A percentile compares a stretch with the other conserved stretches of the same genome.
Conservation (phyloP, 2,113 vertebrate species). For the Suncus etruscus region DNA sequence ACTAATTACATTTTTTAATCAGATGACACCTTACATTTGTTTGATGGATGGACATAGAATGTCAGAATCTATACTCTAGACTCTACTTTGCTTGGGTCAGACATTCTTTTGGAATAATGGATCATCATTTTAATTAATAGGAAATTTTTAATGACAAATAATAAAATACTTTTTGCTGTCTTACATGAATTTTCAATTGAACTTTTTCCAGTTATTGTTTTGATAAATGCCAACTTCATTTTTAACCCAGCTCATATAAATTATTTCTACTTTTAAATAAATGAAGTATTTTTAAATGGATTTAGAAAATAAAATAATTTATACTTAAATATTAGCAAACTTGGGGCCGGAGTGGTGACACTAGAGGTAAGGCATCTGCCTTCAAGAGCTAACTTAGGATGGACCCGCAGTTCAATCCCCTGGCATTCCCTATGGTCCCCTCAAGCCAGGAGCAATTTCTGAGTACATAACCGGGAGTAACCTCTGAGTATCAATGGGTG, state of each 20-base stretch:
- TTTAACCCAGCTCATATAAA: constrained; percentile 50
- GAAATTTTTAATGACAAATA: constrained; percentile 28
- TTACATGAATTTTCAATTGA: constrained; percentile 48
- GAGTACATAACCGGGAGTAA: no score
- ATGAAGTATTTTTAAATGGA: constrained; percentile 40
- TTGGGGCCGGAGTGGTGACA: no score
- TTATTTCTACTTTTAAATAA: constrained; percentile 59
- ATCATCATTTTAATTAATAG: constrained; percentile 29
- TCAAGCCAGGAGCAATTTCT: no score
- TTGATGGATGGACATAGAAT: constrained; percentile 34
- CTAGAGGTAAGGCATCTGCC: no score
- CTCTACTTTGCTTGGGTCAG: background rate
- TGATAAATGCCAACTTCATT: constrained; percentile 46
- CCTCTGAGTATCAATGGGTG: no score
- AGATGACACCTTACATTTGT: background rate
- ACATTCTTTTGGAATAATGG: constrained; percentile 80
- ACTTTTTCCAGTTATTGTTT: constrained; percentile 29
- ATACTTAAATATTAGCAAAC: constrained; percentile 57
- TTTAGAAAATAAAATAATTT: constrained; percentile 40
- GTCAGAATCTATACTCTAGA: constrained; percentile 44
- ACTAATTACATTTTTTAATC: constrained; percentile 69
- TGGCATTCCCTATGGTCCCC: no score
- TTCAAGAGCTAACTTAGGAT: no score
- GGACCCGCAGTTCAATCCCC: no score
- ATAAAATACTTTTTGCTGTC: constrained; percentile 38